Conservation (phyloP, 53 echinoderm and acorn worm species). For the Apostichopus leukothele region DNA sequence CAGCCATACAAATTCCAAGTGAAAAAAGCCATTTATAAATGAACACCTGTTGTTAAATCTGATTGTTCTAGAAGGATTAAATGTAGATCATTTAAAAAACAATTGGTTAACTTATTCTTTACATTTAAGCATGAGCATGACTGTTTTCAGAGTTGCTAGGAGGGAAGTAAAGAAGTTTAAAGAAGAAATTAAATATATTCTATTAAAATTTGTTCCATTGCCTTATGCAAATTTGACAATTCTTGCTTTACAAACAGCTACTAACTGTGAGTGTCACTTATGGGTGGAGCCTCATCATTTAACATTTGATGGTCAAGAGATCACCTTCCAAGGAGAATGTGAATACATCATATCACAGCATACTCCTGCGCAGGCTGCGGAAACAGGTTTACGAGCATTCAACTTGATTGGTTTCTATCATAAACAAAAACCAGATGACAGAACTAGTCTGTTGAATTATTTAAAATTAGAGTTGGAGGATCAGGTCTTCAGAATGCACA, state of each 20-base stretch:
- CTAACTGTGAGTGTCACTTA: constrained; percentile 11
- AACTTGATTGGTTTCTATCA: constrained; percentile 1
- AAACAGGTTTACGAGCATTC: not conserved
- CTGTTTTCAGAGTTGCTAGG: no score
- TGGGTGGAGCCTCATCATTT: not conserved
- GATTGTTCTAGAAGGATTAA: no score
- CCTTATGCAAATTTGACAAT: no score
- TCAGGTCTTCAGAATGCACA: constrained; percentile 8
- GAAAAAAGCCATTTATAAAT: no score
- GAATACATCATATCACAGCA: constrained; percentile 28
- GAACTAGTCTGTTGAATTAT: not conserved
- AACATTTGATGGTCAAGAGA: constrained; percentile 4
- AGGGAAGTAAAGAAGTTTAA: no score
- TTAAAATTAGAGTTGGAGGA: not conserved
- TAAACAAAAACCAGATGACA: not conserved
- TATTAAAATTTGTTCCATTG: no score
- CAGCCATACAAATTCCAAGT: no score
- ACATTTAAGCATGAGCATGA: no score
- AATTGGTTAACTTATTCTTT: no score
- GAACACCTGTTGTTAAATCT: no score
- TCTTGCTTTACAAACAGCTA: not conserved
- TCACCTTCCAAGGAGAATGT: constrained; percentile 37
- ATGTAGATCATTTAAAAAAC: no score
- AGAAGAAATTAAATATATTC: no score
- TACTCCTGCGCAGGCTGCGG: not conserved